Evolutionary conservation across 2,797 vertebrate species (phyloP).

Genomic region (Hybognathus amarus): DNA sequence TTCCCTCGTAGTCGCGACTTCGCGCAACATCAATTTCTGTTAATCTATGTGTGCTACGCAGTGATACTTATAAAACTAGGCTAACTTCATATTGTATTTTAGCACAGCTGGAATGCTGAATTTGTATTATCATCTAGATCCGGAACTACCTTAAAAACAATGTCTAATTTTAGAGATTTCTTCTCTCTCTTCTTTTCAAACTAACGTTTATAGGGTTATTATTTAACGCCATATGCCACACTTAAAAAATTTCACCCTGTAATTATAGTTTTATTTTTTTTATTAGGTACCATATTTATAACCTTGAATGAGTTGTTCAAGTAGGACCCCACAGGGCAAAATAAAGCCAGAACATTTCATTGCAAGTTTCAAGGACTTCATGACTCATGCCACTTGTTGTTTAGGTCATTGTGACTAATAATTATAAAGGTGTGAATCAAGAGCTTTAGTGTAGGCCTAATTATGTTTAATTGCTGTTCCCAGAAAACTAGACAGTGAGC

Average conservation of each 20-base stretch:
- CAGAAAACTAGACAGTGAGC: background rate
- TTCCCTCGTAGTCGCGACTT: background rate
- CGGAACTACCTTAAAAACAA: background rate
- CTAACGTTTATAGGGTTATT: background rate
- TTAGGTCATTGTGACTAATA: background rate
- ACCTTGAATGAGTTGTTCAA: background rate
- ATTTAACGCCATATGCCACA: background rate
- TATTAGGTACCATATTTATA: background rate
- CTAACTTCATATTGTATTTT: background rate
- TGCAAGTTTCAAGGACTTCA: background rate
- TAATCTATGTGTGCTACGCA: background rate
- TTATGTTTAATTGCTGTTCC: background rate
- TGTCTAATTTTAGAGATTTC: background rate
- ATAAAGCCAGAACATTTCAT: background rate
- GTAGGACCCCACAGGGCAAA: background rate
- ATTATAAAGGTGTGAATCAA: background rate
- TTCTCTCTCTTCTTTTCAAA: background rate
- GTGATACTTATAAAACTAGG: background rate
- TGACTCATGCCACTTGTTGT: background rate
- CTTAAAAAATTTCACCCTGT: background rate
- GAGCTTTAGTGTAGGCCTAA: background rate
- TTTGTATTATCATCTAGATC: background rate
- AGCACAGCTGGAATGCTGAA: background rate
- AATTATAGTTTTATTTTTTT: background rate
- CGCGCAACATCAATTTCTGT: background rate